These are phyloP conservation scores for Myotis daubentonii DNA, from an alignment of 2,797 vertebrate genomes.

Conservation along the genomic window DNA sequence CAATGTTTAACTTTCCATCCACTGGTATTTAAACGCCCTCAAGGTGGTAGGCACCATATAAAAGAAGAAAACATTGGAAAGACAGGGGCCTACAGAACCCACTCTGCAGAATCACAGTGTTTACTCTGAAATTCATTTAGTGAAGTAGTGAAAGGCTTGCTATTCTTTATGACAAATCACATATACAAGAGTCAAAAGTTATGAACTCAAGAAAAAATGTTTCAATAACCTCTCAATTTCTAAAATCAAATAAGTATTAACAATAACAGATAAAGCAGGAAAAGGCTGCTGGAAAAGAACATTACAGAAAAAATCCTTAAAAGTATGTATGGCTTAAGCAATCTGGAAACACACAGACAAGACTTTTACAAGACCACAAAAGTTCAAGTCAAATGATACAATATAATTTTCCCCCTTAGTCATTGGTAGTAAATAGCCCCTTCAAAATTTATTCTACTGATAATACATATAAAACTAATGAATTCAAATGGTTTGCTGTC, in stretches of 20 bases:
- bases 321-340: constrained; percentile 75
- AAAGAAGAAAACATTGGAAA: constrained; percentile 69
- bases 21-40: constrained; percentile 64
- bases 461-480: constrained; percentile 68
- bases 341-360: constrained; percentile 73
- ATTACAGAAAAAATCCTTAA: constrained; percentile 57
- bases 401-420: constrained; percentile 66
- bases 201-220: constrained; percentile 64
- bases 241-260: constrained; percentile 66
- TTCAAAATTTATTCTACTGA: constrained; percentile 70
- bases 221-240: constrained; percentile 62
- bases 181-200: constrained; percentile 54
- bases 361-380: constrained; percentile 72
- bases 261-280: constrained; percentile 58
- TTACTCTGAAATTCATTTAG: constrained; percentile 73
- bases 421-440: constrained; percentile 64
- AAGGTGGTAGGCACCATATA: constrained; percentile 57
- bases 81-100: constrained; percentile 58
- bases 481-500: constrained; percentile 59
- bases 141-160: constrained; percentile 72
- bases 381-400: constrained; percentile 73
- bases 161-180: constrained; percentile 71
- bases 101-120: constrained; percentile 82
- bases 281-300: constrained; percentile 63
- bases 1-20: constrained; percentile 67